Base-by-base conservation (phyloP, 64 coral and sea anemone genomes). In the Dendronephthya gigantea region DNA sequence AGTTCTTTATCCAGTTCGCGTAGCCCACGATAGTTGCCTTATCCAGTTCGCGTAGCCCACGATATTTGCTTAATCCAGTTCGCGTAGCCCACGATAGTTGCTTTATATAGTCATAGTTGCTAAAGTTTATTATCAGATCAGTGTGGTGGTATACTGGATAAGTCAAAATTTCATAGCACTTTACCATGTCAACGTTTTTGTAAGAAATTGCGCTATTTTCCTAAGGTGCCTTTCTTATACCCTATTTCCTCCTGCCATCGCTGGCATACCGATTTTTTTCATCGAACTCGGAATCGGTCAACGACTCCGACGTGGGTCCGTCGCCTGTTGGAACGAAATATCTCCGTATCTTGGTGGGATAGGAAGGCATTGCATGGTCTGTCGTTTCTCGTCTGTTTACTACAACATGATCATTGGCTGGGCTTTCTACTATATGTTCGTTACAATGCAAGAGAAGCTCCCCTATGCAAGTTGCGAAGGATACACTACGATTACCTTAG, bases 331-430 rank as follows among this genome's bases (percentile, higher is more conserved):
- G 95, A 98, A 98, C 87, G 89, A 90, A 12, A 98, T 98, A 33
- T 89, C 89, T 13, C 95, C 95, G 19, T 98, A 92, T 74, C 90
- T 98, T 87, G 95, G 95, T 25, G 95, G 95, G 30, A 83, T 98
- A 17, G 95, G 95, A 0, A 93, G 88, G 68, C 92, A 92, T 43
- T 93, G 87, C 0, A 84, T 98, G 33, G 83, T 93, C 8, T 98
- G 16, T 98, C 91, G 12, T 84, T 93, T 3, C 52, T 98, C 34
- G 95, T 98, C 86, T 29, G 89, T 98, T 13, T 98, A 98, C 82
- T 98, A 98, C 84, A 98, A 98, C 68, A 98, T 98, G 95, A 92
- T 98, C 37, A 98, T 98, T 45, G 89, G 92, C 14, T 98, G 95
- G 95, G 90, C 89, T 48, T 98, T 98, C n/a, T 98, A 92, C 25